Evolutionary conservation across 2,888 invertebrate genomes (phyloP).

Genomic region (Sarcophaga caerulescens): DNA sequence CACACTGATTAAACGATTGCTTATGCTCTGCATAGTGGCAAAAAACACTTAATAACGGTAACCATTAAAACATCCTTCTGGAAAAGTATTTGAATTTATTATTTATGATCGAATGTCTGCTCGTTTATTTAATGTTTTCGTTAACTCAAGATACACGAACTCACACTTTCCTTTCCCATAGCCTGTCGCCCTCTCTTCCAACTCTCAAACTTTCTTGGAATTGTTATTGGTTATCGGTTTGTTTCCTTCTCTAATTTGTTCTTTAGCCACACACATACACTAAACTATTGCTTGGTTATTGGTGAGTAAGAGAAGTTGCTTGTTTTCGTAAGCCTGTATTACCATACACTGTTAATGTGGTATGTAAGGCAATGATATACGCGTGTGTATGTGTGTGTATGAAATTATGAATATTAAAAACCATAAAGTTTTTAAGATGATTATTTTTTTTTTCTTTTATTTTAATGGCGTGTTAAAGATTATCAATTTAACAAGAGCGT

Average conservation of each 20-base stretch:
- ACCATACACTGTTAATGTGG: not conserved
- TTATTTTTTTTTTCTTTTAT: not conserved
- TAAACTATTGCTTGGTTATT: not conserved
- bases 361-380: not conserved
- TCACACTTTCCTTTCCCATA: not conserved
- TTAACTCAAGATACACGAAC: conserved; percentile 8
- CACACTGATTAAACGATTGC: too few relatives aligned
- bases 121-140: conserved; percentile 47
- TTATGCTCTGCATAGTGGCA: too few relatives aligned
- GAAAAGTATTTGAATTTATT: conserved; percentile 3
- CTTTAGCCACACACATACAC: not conserved
- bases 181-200: not conserved
- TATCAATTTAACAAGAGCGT: not conserved
- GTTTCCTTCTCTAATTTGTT: conserved; percentile 19
- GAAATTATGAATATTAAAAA: conserved; percentile 13
- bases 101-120: conserved; percentile 21
- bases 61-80: not conserved
- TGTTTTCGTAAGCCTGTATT: not conserved
- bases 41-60: not conserved
- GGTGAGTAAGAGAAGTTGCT: not conserved
- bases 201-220: conserved; percentile 7
- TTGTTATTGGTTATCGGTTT: conserved; percentile 20
- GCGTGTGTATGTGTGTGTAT: not conserved
- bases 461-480: conserved; percentile 23
- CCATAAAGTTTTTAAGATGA: conserved; percentile 18